These are phyloP conservation scores for Archegozetes longisetosus DNA, from an alignment of 1,140 invertebrate species.

Conservation along the genomic window DNA sequence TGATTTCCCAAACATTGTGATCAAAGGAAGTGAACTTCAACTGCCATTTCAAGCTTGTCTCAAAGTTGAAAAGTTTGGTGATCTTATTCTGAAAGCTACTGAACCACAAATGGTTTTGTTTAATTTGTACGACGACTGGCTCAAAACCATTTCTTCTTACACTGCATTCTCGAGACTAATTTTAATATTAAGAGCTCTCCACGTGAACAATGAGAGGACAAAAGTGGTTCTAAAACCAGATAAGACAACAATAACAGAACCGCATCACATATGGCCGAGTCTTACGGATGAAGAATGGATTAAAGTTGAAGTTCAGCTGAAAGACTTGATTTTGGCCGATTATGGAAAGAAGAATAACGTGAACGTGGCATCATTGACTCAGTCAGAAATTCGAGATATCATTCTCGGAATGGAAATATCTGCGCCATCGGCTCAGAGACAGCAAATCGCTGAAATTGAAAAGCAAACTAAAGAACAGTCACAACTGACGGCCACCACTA, in stretches of 20 bases:
- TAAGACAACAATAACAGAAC: constrained; percentile 94
- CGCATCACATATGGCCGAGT: constrained; percentile 98
- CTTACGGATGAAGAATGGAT: constrained; percentile 98
- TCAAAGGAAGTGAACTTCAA: constrained; percentile 97
- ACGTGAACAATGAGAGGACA: constrained; percentile 97
- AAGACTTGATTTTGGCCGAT: constrained; percentile 95
- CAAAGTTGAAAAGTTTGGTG: constrained; percentile 98
- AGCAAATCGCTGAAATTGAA: constrained; percentile 99
- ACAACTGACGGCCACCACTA: constrained; percentile 93
- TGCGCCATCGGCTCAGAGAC: constrained; percentile 90
- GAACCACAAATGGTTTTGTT: constrained; percentile 99
- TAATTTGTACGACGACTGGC: constrained; percentile 98
- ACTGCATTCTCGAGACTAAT: constrained; percentile 95
- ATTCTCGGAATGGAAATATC: constrained; percentile 99
- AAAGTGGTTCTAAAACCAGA: constrained; percentile 97
- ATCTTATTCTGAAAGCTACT: constrained; percentile 95
- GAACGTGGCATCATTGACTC: constrained; percentile 93
- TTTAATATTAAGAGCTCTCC: constrained; percentile 84
- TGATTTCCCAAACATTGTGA: constrained; percentile 99
- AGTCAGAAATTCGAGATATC: constrained; percentile 97
- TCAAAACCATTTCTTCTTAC: constrained; percentile 89
- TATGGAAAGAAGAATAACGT: constrained; percentile 99
- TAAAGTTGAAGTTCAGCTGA: constrained; percentile 93
- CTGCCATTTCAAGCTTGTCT: constrained; percentile 97
- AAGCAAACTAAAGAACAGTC: constrained; percentile 99